Evolutionary conservation across 92 coral and sea anemone species (phyloP).

Genomic region (Siderastrea radians): DNA sequence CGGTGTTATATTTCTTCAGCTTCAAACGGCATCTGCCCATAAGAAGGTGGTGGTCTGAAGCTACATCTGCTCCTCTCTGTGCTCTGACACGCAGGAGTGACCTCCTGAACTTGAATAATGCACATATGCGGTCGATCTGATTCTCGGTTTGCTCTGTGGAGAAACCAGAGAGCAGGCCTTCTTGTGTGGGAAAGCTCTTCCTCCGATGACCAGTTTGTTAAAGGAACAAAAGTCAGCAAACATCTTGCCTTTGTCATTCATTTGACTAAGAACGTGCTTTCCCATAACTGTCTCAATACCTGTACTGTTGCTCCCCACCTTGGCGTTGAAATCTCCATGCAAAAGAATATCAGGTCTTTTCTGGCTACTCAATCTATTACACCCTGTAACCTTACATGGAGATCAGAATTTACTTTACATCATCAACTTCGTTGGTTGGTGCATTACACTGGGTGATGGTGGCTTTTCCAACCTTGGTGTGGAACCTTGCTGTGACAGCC

Average conservation of each 20-base stretch:
- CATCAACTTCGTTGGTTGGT: slow-evolving; percentile 33
- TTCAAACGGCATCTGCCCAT: not conserved
- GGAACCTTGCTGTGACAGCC: slow-evolving; percentile 17
- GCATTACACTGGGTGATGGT: slow-evolving; percentile 35
- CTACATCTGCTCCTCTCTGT: slow-evolving; percentile 29
- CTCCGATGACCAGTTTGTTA: not conserved
- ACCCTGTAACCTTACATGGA: slow-evolving; percentile 11
- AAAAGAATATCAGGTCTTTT: slow-evolving; percentile 3
- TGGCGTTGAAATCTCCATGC: slow-evolving; percentile 38
- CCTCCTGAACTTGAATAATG: too few relatives aligned
- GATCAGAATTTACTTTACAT: not conserved
- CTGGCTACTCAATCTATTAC: not conserved
- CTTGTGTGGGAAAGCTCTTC: slow-evolving; percentile 10
- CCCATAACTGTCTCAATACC: not conserved
- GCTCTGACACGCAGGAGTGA: slow-evolving; percentile 9
- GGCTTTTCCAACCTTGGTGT: slow-evolving; percentile 4
- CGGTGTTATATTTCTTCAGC: not conserved
- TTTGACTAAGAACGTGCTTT: slow-evolving; percentile 7
- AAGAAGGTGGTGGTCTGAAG: not conserved
- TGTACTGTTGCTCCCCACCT: slow-evolving; percentile 22
- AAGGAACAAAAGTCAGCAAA: not conserved
- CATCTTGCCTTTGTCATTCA: slow-evolving; percentile 16
- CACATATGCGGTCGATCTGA: slow-evolving; percentile 23
- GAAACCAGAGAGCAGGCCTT: not conserved
- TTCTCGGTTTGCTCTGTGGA: not conserved